A percentile compares a stretch with the other conserved stretches of the same genome.
Evolutionary conservation across 2,113 vertebrate species (phyloP).

Genomic region (Myotis davidii): DNA sequence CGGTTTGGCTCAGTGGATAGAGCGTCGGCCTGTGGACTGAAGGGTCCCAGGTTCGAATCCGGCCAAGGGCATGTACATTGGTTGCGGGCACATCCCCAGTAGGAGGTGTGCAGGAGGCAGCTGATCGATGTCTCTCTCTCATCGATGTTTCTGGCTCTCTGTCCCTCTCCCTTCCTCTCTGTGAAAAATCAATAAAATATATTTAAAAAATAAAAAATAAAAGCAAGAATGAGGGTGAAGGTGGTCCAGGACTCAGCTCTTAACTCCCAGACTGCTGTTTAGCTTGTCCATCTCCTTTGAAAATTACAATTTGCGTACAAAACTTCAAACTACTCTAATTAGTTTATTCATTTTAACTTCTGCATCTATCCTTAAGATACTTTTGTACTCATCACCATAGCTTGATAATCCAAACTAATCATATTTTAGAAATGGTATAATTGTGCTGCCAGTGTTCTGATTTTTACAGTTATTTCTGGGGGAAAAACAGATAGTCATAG

Average conservation of each 20-base stretch:
- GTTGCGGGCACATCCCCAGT: too few species aligned
- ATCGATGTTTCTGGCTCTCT: too few species aligned
- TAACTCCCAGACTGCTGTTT: background rate
- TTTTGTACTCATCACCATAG: background rate
- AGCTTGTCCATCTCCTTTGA: background rate
- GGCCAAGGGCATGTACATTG: too few species aligned
- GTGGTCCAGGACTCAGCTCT: background rate
- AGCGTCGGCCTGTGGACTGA: too few species aligned
- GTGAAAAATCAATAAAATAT: too few species aligned
- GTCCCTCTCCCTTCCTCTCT: too few species aligned
- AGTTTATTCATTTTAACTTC: constrained; percentile 31
- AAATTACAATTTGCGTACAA: background rate
- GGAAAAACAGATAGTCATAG: constrained; percentile 28
- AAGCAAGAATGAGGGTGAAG: background rate
- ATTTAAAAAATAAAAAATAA: too few species aligned
- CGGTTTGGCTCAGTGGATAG: too few species aligned
- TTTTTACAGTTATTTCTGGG: background rate
- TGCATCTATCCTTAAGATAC: background rate
- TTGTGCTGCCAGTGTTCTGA: background rate
- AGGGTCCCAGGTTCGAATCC: too few species aligned
- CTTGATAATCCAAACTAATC: constrained; percentile 44
- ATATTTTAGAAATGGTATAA: constrained; percentile 5
- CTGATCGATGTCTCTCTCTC: too few species aligned
- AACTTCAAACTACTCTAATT: background rate
- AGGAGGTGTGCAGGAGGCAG: too few species aligned